Evolutionary conservation across 2,888 invertebrate genomes (phyloP), one percentile per base, ranked within the genome.

Genomic region (Chymomyza caudatula): DNA sequence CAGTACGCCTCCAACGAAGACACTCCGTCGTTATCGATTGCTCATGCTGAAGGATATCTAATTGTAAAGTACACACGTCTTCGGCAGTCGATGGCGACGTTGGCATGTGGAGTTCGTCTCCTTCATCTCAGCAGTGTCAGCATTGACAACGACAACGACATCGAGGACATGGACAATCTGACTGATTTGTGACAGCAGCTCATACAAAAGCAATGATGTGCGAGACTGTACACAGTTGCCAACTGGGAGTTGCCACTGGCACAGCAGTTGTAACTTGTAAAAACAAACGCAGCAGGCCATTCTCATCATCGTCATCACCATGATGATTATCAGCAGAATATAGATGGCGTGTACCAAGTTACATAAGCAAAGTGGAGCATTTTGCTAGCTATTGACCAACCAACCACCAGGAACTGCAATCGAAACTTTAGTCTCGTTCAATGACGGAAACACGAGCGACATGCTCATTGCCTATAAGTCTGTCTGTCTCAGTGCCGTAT

Each of bases 341-440:
- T 65, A 61, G 79, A 77, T 62, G 74, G 74, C 83, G 82, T 82
- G 83, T 79, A 74, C 70, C 78, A 67, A 61, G 82, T 76, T 69
- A 63, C 65, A 71, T 37, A 37, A 37, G 29, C 11, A 37, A 37
- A 63, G 61, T 62, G 59, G 60, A 58, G 52, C 42, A 44, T 51
- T 55, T 63, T 63, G 59, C 56, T 52, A 58, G 81, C 84, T 80
- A 80, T 84, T 80, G 79, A 84, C 55, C 47, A 65, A 60, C 55
- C 44, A 47, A 51, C 44, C 44, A 56, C 11, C 60, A 43, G 19
- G 8, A 53, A 17, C 22, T 23, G 60, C 19, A 54, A 56, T 5
- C 47, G 67, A 67, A 66, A 74, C 69, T 73, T 71, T 66, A 68
- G 62, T 19, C 19, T 47, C 19, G 47, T 47, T 47, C 47, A 47